These are phyloP conservation scores for Papilio dardanus DNA, from an alignment of 1,140 invertebrate genomes.

Conservation along the genomic window DNA sequence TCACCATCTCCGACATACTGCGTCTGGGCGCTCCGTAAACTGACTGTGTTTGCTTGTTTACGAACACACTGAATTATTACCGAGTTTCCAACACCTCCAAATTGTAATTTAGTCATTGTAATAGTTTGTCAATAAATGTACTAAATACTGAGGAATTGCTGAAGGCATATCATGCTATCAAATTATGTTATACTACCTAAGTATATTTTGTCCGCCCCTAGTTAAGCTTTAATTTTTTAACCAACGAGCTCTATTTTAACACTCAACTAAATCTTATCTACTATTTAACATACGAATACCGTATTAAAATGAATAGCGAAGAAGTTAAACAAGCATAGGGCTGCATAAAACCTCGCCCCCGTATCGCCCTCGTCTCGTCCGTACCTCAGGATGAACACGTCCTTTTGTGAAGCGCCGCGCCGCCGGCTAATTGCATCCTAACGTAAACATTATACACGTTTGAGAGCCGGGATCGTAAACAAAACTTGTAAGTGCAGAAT, in stretches of 20 bases:
- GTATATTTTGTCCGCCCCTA: too few relatives aligned
- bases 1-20: neutral
- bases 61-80: constrained; percentile 10
- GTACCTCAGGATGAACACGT: neutral
- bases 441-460: neutral
- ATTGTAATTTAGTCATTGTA: constrained; percentile 20
- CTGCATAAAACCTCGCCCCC: neutral
- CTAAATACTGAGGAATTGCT: too few relatives aligned
- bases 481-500: neutral
- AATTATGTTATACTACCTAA: too few relatives aligned
- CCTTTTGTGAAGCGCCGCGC: neutral
- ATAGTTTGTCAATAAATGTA: neutral
- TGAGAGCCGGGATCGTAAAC: neutral
- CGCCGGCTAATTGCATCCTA: neutral
- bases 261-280: too few relatives aligned
- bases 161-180: too few relatives aligned
- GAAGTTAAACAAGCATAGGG: neutral
- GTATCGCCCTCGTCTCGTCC: neutral
- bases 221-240: too few relatives aligned
- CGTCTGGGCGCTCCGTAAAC: neutral
- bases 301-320: neutral
- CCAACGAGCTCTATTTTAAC: too few relatives aligned
- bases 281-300: too few relatives aligned
- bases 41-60: constrained; percentile 11
- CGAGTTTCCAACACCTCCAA: neutral